Base-by-base conservation (phyloP, 2,888 invertebrate genomes). In the Amphipyra tragopoginis region DNA sequence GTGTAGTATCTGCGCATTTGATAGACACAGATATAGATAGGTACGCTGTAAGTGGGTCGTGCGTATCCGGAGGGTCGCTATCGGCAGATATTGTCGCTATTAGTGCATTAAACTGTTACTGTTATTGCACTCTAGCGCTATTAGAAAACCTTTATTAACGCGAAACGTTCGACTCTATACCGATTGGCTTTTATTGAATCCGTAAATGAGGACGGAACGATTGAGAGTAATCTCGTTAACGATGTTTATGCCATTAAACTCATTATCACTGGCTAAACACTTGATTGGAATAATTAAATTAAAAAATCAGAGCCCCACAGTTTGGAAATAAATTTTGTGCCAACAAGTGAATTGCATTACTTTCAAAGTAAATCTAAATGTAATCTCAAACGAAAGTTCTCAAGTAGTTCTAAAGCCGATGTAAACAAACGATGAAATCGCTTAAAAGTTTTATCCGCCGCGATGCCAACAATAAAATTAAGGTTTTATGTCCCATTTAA, bases 21-120 rank as follows among this genome's bases (percentile, higher is more conserved):
- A 75, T 71, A 72, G 67, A 74, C 51, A 62, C 52, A 71, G 65
- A 78, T 62, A 67, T 70, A 71, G 65, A 65, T 75, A 72, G 77
- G 63, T 72, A 79, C 69, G 68, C 65, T 60, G 74, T 79, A 92
- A 89, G 84, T 92, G 81, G 93, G 92, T 89, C 92, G 88, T 85
- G 85, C 86, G 88, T 91, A 88, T 91, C 91, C 90, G 92, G 90
- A 89, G 88, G 83, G 86, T 80, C 79, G 81, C 84, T 88, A 88
- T 90, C 86, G 77, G 80, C 72, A 77, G 76, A 81, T 82, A 86
- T 78, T 78, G 84, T 81, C 80, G 75, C 82, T 81, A 84, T 88
- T 89, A 87, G 78, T 86, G 87, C 86, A 86, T 85, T 85, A 81
- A 84, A 86, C 79, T 84, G 79, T 72, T 75, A 75, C 68, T 80